Percentiles rank a stretch among this genome's conserved stretches.
These are phyloP conservation scores for Falco berigora DNA, from an alignment of 2,797 vertebrate genomes.

Conservation along the genomic window DNA sequence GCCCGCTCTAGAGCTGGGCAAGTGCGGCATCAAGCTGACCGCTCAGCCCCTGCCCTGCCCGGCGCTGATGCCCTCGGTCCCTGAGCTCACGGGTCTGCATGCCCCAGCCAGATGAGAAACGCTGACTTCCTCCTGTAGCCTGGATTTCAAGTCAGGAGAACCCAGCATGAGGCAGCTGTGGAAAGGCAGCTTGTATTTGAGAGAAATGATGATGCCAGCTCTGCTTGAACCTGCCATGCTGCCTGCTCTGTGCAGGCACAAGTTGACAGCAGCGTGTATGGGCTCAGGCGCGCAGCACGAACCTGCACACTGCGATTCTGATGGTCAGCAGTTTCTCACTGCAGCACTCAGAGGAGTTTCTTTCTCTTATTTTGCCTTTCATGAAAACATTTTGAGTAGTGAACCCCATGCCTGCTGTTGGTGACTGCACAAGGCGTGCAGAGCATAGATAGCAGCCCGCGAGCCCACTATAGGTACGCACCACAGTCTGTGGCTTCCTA, in stretches of 20 bases:
- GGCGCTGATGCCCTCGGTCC: rapidly evolving
- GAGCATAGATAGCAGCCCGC: neutral
- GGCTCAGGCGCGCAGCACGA: rapidly evolving
- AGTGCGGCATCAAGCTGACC: rapidly evolving
- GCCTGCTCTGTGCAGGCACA: neutral
- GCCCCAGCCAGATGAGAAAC: neutral
- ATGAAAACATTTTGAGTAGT: neutral
- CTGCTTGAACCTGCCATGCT: neutral
- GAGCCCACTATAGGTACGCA: neutral
- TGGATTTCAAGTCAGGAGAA: neutral
- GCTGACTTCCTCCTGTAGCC: neutral
- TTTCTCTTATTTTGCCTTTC: neutral
- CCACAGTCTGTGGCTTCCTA: neutral
- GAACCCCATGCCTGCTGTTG: neutral
- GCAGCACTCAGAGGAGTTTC: neutral
- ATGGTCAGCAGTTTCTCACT: neutral
- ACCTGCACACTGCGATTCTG: rapidly evolving
- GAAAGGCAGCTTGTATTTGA: neutral
- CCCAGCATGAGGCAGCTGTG: neutral
- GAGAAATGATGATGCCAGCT: neutral
- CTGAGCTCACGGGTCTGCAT: rapidly evolving
- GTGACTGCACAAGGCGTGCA: neutral
- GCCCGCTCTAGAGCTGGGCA: neutral
- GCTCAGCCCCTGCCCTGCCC: neutral
- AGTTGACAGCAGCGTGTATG: neutral